Percentiles rank a stretch among this genome's conserved stretches.
These are phyloP conservation scores for Tipula lateralis DNA, from an alignment of 2,888 invertebrate species.

Conservation along the genomic window DNA sequence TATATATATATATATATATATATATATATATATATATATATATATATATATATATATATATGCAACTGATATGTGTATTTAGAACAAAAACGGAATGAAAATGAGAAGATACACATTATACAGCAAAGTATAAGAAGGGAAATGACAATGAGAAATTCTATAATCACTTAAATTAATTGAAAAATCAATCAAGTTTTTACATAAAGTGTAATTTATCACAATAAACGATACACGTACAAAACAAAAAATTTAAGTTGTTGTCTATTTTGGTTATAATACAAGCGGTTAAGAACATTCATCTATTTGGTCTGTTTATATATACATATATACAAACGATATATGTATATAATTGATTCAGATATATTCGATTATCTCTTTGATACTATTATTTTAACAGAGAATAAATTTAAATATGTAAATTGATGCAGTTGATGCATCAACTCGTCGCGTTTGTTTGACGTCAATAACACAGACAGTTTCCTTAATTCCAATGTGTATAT, in stretches of 20 bases:
- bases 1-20: no score
- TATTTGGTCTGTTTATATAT: not conserved
- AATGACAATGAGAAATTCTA: not conserved
- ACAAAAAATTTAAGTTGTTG: not conserved
- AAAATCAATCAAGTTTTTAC: not conserved
- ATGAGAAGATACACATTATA: not conserved
- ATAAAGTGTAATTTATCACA: not conserved
- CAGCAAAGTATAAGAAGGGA: not conserved
- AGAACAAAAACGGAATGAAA: not conserved
- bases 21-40: no score
- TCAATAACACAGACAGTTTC: not conserved
- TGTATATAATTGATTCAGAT: not conserved
- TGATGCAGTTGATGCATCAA: not conserved
- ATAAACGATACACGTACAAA: not conserved
- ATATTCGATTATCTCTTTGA: not conserved
- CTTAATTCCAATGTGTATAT: not conserved
- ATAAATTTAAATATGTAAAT: not conserved
- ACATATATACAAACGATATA: no score
- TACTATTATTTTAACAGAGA: not conserved
- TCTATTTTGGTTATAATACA: not conserved
- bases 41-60: no score
- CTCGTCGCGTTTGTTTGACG: not conserved
- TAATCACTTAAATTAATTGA: conserved; percentile 19
- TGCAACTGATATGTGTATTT: no score
- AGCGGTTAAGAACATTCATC: not conserved